Conservation (phyloP, 2,888 invertebrate genomes). For the Phorcus lineatus region DNA sequence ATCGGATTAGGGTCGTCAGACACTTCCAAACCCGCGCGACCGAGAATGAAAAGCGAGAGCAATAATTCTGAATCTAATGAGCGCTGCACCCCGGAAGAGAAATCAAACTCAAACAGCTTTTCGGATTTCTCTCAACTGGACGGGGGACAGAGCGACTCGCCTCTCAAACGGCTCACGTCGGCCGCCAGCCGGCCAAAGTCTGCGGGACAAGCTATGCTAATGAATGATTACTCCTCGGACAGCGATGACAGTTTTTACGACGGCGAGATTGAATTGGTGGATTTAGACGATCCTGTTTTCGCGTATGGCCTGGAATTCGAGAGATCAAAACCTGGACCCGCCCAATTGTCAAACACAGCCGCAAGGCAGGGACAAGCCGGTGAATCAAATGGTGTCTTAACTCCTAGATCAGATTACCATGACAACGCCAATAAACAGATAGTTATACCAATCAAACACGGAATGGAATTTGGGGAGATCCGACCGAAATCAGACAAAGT, state of each 20-base stretch:
- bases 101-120: background rate
- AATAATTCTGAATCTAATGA: no score
- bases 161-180: background rate
- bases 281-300: constrained; percentile 14
- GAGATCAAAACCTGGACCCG: background rate
- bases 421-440: constrained; percentile 1
- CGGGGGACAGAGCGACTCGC: background rate
- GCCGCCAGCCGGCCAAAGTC: background rate
- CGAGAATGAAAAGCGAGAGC: no score
- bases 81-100: no score
- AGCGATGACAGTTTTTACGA: constrained; percentile 15
- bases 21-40: no score
- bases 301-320: background rate
- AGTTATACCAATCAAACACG: background rate
- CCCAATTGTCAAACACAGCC: background rate
- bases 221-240: background rate
- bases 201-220: background rate
- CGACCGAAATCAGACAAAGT: background rate
- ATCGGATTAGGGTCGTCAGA: no score
- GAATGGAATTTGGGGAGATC: background rate
- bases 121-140: background rate
- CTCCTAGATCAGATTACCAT: background rate
- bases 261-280: constrained; percentile 1
- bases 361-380: no score
- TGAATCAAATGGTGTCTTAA: background rate